Base-by-base conservation (phyloP, 2,797 vertebrate genomes). In the Poeciliopsis presidionis region DNA sequence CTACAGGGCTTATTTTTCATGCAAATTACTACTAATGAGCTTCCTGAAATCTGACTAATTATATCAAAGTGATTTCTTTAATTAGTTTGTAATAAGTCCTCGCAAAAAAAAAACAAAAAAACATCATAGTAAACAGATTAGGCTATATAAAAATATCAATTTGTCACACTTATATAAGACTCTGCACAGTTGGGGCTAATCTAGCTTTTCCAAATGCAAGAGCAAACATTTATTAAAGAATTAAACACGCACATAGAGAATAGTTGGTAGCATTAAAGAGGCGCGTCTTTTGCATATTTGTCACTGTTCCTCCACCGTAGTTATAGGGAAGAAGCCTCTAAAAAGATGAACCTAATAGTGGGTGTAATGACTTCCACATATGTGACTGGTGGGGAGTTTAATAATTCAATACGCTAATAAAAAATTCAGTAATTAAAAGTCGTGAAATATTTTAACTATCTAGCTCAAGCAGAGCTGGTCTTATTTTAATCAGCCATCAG, bases 1-100 rank as follows among this genome's bases (percentile, higher is more conserved):
- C 94, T 94, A 93, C 93, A 92, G 94, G 94, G 93, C 93, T 94
- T 94, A 94, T 95, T 94, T 94, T 94, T 94, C 93, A 95, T 94
- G 93, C 94, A 94, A 95, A 95, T 94, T 92, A 94, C 92, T 94
- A 90, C 94, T 95, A 95, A 94, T 93, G 94, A 94, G 94, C 94
- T 94, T 95, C 93, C 93, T 94, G 92, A 94, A 94, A 94, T 94
- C 90, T 94, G 93, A 94, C 94, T 94, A 94, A 94, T 95, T 94
- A 94, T 94, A 94, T 94, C 92, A 94, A 94, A 94, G 93, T 92
- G 91, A 93, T 94, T 94, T 93, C 91, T 95, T 94, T 94, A 93
- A 94, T 94, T 94, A 94, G 92, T 95, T 93, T 93, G 93, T 94
- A 94, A 94, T 94, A 93, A 94, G 92, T 93, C 89, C 82, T 89